phyloP scores from a whole-genome alignment of 1,140 invertebrate species.

The Lutraria rhynchaena region DNA sequence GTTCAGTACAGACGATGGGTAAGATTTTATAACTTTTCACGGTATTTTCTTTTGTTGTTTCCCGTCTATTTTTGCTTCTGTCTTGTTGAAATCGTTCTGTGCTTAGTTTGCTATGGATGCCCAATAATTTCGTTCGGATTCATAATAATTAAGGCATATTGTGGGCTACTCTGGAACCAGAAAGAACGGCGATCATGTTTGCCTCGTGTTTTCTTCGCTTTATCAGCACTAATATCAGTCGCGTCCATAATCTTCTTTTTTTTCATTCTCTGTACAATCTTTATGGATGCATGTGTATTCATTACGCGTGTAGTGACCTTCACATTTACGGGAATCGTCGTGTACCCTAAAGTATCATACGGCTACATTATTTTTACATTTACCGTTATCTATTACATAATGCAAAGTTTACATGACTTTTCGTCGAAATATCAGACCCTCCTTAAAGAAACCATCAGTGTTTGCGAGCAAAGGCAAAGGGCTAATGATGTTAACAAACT shows the following conservation, averaged over 20 bases:
- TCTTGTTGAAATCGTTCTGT: slow-evolving; percentile 11
- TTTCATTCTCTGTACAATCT: slow-evolving; percentile 48
- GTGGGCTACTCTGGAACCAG: not conserved
- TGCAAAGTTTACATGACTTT: slow-evolving; percentile 21
- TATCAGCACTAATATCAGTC: not conserved
- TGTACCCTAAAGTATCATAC: slow-evolving; percentile 46
- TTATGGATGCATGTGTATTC: slow-evolving; percentile 45
- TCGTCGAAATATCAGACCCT: slow-evolving; percentile 15
- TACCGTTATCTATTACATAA: slow-evolving; percentile 46
- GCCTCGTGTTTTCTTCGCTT: not conserved
- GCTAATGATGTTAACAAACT: not conserved
- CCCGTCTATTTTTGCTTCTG: slow-evolving; percentile 27
- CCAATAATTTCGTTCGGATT: slow-evolving; percentile 29
- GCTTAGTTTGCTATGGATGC: slow-evolving; percentile 1
- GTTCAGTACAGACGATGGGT: slow-evolving; percentile 19
- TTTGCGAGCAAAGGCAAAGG: slow-evolving; percentile 3
- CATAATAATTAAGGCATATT: slow-evolving; percentile 28
- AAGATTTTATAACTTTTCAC: not conserved
- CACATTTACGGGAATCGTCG: slow-evolving; percentile 40
- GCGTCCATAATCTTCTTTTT: slow-evolving; percentile 19
- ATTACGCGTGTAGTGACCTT: slow-evolving; percentile 17
- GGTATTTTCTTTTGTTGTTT: not conserved
- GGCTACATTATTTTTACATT: slow-evolving; percentile 47
- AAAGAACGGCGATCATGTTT: not conserved
- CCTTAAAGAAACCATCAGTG: slow-evolving; percentile 12